Evolutionary conservation across 2,888 invertebrate genomes (phyloP).

Genomic region (Gymnocheta viridis): DNA sequence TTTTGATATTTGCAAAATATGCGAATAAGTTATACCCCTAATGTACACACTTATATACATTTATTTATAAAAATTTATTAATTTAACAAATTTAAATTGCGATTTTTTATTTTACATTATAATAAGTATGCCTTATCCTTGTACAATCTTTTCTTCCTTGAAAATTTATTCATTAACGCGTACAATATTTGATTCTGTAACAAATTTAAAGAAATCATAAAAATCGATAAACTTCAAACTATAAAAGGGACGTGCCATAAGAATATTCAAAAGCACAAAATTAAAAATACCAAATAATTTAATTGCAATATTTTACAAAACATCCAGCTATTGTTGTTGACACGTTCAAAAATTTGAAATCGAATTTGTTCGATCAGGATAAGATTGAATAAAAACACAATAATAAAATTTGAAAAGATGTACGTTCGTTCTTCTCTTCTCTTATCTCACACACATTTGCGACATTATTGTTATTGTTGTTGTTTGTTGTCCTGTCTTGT

Average conservation of each 20-base stretch:
- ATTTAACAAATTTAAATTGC: too few relatives aligned
- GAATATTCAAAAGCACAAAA: conserved; percentile 35
- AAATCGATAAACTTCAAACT: conserved; percentile 42
- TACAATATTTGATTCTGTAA: too few relatives aligned
- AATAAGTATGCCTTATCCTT: conserved; percentile 15
- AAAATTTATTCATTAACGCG: conserved; percentile 50
- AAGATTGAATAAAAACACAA: conserved; percentile 62
- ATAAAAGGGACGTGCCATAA: conserved; percentile 52
- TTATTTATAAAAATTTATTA: too few relatives aligned
- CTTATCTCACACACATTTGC: conserved; percentile 42
- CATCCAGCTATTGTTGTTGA: conserved; percentile 70
- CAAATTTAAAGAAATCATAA: conserved; percentile 25
- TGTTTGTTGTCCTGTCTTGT: conserved; percentile 50
- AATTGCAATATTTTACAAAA: conserved; percentile 54
- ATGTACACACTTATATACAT: too few relatives aligned
- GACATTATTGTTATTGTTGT: conserved; percentile 29
- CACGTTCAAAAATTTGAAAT: conserved; percentile 72
- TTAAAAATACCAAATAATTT: conserved; percentile 56
- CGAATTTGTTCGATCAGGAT: conserved; percentile 73
- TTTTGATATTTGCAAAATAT: too few relatives aligned
- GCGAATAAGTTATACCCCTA: too few relatives aligned
- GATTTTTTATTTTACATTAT: not conserved
- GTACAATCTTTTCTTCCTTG: not conserved
- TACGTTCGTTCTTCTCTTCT: conserved; percentile 27
- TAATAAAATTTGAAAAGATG: not conserved